Evolutionary conservation across 2,113 vertebrate species (phyloP).

Genomic region (Gnathochromis pfefferi): DNA sequence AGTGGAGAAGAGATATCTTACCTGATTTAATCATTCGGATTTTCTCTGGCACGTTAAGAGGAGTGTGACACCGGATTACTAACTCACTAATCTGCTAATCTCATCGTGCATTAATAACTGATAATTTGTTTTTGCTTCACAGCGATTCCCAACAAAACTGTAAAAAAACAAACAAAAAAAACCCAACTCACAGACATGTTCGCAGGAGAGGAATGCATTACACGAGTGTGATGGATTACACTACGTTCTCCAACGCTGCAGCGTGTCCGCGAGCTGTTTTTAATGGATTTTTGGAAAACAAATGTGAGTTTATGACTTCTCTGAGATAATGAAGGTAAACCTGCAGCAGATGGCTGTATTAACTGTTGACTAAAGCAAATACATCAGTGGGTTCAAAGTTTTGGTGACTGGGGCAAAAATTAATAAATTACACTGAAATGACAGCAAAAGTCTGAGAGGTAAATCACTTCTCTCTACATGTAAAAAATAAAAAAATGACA

Average conservation of each 20-base stretch:
- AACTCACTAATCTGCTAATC: slow-evolving; percentile 25
- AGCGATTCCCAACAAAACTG: neutral
- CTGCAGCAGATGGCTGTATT: neutral
- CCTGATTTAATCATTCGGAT: neutral
- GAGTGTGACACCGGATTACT: slow-evolving; percentile 14
- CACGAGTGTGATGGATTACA: slow-evolving; percentile 24
- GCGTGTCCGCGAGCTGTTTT: slow-evolving; percentile 23
- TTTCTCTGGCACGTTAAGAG: neutral
- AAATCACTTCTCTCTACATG: neutral
- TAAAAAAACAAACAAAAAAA: neutral
- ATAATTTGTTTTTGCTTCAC: slow-evolving; percentile 6
- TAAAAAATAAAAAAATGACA: neutral
- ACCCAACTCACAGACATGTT: neutral
- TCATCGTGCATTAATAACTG: neutral
- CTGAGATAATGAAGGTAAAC: slow-evolving; percentile 16
- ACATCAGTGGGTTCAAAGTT: neutral
- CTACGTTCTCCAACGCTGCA: neutral
- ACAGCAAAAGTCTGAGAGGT: neutral
- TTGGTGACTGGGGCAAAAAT: neutral
- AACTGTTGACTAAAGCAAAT: neutral
- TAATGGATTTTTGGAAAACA: slow-evolving; percentile 39
- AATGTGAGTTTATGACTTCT: slow-evolving; percentile 41
- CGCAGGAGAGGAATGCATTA: slow-evolving; percentile 10
- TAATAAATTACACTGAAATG: neutral
- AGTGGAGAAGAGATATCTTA: neutral